Conservation (phyloP, 2,113 vertebrate genomes). For the Dromaius novaehollandiae region DNA sequence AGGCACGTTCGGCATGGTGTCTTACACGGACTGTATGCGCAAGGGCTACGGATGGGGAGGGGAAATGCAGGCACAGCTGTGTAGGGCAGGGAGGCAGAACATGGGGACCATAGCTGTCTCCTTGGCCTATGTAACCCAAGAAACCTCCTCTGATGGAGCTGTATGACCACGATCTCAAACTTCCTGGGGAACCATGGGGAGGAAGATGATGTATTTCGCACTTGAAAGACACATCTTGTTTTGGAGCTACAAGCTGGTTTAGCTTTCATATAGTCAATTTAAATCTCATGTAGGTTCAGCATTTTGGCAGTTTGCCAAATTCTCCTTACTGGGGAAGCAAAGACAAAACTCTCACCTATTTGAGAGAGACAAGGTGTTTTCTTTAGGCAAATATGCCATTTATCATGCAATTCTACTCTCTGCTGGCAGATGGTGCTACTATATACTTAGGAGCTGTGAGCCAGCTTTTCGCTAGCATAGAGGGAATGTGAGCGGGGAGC, state of each 20-base stretch:
- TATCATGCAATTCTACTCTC: background rate
- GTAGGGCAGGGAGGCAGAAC: background rate
- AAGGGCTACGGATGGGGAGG: background rate
- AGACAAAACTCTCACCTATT: background rate
- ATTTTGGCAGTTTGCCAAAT: background rate
- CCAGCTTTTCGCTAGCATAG: background rate
- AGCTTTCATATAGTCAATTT: background rate
- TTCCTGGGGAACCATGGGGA: background rate
- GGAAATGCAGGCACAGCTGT: background rate
- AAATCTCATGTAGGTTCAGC: background rate
- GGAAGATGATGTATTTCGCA: background rate
- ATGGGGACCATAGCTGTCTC: background rate
- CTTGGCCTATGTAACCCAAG: background rate
- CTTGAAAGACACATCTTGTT: background rate
- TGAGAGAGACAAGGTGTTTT: background rate
- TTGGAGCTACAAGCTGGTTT: background rate
- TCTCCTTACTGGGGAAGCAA: background rate
- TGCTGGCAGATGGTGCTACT: slow-evolving; percentile 50
- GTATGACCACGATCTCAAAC: background rate
- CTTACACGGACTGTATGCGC: rapidly evolving
- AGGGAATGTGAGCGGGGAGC: background rate
- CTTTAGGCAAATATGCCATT: background rate
- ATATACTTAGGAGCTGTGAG: background rate
- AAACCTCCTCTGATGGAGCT: background rate
- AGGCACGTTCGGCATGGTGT: background rate